Base-by-base conservation (phyloP, 2,888 invertebrate genomes). In the Aphidius colemani region DNA sequence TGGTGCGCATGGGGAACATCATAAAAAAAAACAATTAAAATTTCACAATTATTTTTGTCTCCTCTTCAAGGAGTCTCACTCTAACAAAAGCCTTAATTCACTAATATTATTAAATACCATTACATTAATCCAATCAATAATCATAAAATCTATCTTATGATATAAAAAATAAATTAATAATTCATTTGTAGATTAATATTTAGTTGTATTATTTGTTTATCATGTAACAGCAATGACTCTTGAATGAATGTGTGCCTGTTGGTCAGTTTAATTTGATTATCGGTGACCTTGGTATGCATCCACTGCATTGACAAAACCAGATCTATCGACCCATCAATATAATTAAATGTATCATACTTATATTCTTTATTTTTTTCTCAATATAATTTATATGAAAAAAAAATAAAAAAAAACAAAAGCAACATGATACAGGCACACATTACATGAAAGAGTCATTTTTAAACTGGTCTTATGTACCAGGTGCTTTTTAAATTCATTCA, bases 261-360 rank as follows among this genome's bases (percentile, higher is more conserved):
- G 73, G 73, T 77, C 70, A 76, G 74, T 69, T 67, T 70, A 66
- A 30, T 67, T 67, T 62, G 63, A 70, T 69, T 71, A 67, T 72
- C 64, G 71, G 70, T 72, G 73, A 70, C 76, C 74, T 74, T 68
- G 72, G 72, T 75, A 71, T 67, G 74, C 77, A 78, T 78, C 79
- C 78, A 81, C 81, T 82, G 82, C 78, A 74, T 73, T 53, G 65
- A 80, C 82, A 82, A 82, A 82, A 82, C 82, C 82, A 82, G 82
- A 81, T 75, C 71, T 72, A 72, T 49, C 66, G 70, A 69, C 68
- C 67, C 64, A 59, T 74, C 39, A 41, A 46, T 53, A 53, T 40
- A 18, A 11, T 43, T 57, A 9, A 57, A 45, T 44, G 39, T 53
- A 18, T 55, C 6, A 53, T 59, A 10, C 8, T 49, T 59, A 10